phyloP scores from a whole-genome alignment of 2,888 invertebrate genomes.

The Cheilosia vernalis region DNA sequence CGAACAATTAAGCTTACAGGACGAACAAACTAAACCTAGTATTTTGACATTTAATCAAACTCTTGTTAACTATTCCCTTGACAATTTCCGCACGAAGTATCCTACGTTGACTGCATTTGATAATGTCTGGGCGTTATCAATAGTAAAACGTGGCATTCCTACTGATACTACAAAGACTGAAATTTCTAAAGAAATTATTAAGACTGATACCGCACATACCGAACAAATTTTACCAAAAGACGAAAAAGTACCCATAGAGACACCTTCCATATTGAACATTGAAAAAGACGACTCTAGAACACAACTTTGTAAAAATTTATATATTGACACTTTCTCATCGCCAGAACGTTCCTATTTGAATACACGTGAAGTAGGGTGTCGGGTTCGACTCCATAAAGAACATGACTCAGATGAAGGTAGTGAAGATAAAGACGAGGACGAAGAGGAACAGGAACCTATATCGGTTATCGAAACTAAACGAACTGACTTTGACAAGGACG shows the following conservation, averaged over 20 bases:
- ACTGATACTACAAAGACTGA: conserved; percentile 42
- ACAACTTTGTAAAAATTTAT: conserved; percentile 78
- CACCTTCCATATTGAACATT: not conserved
- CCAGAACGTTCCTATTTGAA: conserved; percentile 76
- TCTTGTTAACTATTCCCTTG: conserved; percentile 35
- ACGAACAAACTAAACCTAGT: not conserved
- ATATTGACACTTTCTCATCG: conserved; percentile 86
- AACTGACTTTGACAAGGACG: conserved; percentile 83
- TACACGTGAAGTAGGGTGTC: conserved; percentile 37
- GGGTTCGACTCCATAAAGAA: conserved; percentile 84
- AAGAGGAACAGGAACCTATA: conserved; percentile 57
- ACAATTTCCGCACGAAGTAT: conserved; percentile 45
- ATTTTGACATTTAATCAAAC: conserved; percentile 18
- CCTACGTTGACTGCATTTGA: conserved; percentile 30
- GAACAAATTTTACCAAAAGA: conserved; percentile 22
- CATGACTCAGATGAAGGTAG: conserved; percentile 85
- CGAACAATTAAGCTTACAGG: not conserved
- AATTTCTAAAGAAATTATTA: conserved; percentile 16
- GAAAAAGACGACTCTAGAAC: conserved; percentile 22
- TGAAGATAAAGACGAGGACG: conserved; percentile 82
- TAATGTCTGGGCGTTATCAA: conserved; percentile 35
- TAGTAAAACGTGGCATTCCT: conserved; percentile 20
- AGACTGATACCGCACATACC: conserved; percentile 45
- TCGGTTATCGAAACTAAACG: conserved; percentile 80
- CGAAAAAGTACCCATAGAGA: conserved; percentile 8